These are phyloP conservation scores for Ceuthmochares aereus DNA, from an alignment of 2,113 vertebrate genomes.

Conservation along the genomic window DNA sequence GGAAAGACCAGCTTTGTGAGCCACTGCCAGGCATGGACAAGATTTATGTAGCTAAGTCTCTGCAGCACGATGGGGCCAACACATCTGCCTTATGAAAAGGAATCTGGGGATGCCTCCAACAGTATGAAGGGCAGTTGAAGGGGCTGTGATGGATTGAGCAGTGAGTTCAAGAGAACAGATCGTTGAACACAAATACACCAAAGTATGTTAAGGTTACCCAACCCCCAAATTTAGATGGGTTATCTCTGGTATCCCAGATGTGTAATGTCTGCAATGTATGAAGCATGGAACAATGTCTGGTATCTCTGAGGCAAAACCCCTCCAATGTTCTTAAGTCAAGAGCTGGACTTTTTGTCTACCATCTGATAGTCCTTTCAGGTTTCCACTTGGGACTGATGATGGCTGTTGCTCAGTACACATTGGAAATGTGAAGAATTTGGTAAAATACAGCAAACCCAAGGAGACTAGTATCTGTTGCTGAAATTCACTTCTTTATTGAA, in stretches of 20 bases:
- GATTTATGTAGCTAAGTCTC: background rate
- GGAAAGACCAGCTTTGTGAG: background rate
- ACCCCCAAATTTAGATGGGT: background rate
- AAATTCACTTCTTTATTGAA: background rate
- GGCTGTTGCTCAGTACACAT: background rate
- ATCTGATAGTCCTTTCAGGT: background rate
- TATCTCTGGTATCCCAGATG: background rate
- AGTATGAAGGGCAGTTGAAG: background rate
- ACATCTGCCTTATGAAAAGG: background rate
- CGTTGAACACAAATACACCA: background rate
- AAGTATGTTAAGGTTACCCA: background rate
- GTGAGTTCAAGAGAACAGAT: background rate
- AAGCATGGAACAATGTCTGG: background rate
- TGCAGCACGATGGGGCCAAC: background rate
- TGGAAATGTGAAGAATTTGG: background rate
- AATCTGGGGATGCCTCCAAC: background rate
- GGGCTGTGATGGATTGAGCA: accelerated
- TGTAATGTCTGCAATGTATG: background rate
- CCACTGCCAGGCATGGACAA: background rate
- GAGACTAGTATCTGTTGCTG: background rate
- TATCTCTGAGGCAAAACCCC: background rate
- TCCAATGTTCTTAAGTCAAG: background rate
- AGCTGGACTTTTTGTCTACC: background rate
- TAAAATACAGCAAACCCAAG: background rate
- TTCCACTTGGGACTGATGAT: background rate